These are phyloP conservation scores for Leptopilina drosophilae DNA, from an alignment of 2,888 invertebrate genomes.

Conservation along the genomic window DNA sequence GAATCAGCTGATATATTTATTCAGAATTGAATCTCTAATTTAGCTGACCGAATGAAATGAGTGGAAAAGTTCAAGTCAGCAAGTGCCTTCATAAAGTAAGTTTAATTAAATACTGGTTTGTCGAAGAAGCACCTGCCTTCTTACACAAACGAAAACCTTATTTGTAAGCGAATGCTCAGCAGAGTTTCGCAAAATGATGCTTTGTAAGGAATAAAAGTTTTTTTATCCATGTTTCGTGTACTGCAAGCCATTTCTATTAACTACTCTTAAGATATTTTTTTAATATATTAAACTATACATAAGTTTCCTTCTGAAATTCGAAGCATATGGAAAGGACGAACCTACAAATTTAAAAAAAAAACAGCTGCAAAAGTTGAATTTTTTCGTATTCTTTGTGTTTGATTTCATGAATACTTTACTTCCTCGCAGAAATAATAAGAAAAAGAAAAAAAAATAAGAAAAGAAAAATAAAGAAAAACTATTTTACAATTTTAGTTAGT, in stretches of 20 bases:
- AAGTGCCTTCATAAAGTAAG: slow-evolving; percentile 23
- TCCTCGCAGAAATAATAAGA: too few species aligned
- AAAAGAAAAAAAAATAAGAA: too few species aligned
- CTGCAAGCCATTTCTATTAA: not conserved
- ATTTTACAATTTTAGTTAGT: too few species aligned
- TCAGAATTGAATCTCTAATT: slow-evolving; percentile 12
- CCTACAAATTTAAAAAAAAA: too few species aligned
- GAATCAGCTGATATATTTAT: not conserved
- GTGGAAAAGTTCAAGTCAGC: not conserved
- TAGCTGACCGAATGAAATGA: not conserved
- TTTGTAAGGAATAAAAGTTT: slow-evolving; percentile 27
- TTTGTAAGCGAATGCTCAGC: slow-evolving; percentile 24
- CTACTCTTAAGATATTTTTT: not conserved
- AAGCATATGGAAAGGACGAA: too few species aligned
- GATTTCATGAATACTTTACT: too few species aligned
- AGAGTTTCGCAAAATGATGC: slow-evolving; percentile 32
- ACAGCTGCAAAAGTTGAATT: too few species aligned
- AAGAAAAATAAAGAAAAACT: too few species aligned
- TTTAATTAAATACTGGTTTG: slow-evolving; percentile 35
- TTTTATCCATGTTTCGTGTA: slow-evolving; percentile 23
- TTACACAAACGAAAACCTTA: slow-evolving; percentile 31
- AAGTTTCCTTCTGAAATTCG: too few species aligned
- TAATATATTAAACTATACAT: too few species aligned
- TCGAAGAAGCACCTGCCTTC: slow-evolving; percentile 37
- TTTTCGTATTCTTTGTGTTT: too few species aligned